Evolutionary conservation across 1,140 invertebrate genomes (phyloP).

Genomic region (Gonatopus flavifemur): DNA sequence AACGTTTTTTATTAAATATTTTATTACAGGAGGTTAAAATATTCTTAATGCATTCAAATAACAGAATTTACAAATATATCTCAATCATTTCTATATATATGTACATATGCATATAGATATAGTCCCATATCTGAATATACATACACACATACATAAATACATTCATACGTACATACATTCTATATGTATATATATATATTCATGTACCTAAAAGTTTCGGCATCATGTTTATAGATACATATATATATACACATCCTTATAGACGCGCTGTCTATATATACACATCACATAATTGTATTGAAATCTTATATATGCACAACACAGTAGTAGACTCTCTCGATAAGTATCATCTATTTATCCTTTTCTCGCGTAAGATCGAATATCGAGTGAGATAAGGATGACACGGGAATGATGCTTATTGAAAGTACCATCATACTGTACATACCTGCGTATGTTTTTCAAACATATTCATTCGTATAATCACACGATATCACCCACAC

Average conservation of each 20-base stretch:
- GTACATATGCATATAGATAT: constrained; percentile 36
- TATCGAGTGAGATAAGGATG: too few relatives aligned
- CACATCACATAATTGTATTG: constrained; percentile 32
- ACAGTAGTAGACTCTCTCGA: too few relatives aligned
- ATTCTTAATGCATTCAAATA: constrained; percentile 54
- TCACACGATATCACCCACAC: too few relatives aligned
- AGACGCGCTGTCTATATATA: constrained; percentile 18
- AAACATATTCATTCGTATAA: too few relatives aligned
- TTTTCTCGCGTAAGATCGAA: too few relatives aligned
- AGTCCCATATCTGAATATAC: constrained; percentile 27
- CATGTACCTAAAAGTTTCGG: too few relatives aligned
- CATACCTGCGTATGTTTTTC: too few relatives aligned
- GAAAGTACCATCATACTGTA: too few relatives aligned
- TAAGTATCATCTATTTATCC: too few relatives aligned
- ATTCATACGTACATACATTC: constrained; percentile 49
- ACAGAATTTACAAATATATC: constrained; percentile 59
- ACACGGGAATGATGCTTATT: too few relatives aligned
- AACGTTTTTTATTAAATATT: constrained; percentile 57
- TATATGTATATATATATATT: constrained; percentile 42
- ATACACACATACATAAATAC: constrained; percentile 20
- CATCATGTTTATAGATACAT: constrained; percentile 33
- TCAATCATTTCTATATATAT: too few relatives aligned
- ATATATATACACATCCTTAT: background rate
- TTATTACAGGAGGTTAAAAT: constrained; percentile 58
- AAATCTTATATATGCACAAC: constrained; percentile 16